Conservation (phyloP, 2,888 invertebrate species). For the Lasius fuliginosus region DNA sequence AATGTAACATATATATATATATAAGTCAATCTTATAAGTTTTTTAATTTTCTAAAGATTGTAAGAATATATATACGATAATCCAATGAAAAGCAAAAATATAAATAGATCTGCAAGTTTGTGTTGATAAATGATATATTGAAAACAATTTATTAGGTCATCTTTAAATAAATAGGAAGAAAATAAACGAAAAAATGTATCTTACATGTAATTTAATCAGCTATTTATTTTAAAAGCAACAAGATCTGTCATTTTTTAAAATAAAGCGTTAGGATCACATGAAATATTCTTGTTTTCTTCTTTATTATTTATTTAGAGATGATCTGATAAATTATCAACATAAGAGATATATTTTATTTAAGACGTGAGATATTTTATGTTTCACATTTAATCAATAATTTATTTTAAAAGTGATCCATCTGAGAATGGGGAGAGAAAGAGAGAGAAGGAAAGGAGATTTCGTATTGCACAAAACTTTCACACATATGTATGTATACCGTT, state of each 20-base stretch:
- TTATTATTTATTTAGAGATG: not conserved
- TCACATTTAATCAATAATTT: not conserved
- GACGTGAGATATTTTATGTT: not conserved
- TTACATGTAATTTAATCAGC: not conserved
- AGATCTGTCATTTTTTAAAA: not conserved
- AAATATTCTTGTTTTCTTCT: not conserved
- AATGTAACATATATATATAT: not conserved
- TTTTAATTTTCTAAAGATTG: not conserved
- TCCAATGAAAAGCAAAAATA: not conserved
- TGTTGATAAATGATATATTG: not conserved
- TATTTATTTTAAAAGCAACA: not conserved
- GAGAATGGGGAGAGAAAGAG: not conserved
- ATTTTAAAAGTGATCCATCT: not conserved
- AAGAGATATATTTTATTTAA: not conserved
- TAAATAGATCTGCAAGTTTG: no score
- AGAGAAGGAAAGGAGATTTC: not conserved
- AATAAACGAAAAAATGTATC: not conserved
- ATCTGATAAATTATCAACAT: no score
- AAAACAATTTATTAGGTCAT: not conserved
- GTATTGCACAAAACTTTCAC: not conserved
- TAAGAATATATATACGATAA: not conserved
- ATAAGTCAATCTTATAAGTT: not conserved
- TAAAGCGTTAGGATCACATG: not conserved
- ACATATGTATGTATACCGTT: not conserved
- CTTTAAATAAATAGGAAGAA: not conserved